Conservation (phyloP, 2,113 vertebrate genomes). For the Cottus gobio region DNA sequence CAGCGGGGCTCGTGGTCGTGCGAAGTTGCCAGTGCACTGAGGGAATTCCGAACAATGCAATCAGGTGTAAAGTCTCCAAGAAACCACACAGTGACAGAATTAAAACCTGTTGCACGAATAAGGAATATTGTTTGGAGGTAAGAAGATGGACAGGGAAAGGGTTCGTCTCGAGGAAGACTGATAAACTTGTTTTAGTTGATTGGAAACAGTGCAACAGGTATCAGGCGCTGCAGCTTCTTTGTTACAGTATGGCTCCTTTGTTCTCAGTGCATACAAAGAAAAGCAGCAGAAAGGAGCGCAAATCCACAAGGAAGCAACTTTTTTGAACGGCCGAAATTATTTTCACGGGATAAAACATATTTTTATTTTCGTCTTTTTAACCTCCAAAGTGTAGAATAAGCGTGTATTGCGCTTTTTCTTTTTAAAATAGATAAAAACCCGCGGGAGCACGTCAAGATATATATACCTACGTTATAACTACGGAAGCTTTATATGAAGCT, state of each 20-base stretch:
- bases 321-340: neutral
- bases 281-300: constrained; percentile 55
- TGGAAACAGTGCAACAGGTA: constrained; percentile 85
- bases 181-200: constrained; percentile 61
- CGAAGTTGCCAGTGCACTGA: constrained; percentile 62
- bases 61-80: constrained; percentile 79
- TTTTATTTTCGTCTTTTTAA: neutral
- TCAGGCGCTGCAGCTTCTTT: constrained; percentile 80
- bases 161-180: neutral
- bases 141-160: neutral
- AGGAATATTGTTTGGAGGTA: neutral
- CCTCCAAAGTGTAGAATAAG: constrained; percentile 7
- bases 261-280: constrained; percentile 78
- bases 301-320: constrained; percentile 53
- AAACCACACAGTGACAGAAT: constrained; percentile 45
- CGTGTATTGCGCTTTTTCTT: constrained; percentile 19
- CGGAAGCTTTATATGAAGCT: neutral
- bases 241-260: constrained; percentile 84
- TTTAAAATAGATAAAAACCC: constrained; percentile 6
- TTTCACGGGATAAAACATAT: neutral
- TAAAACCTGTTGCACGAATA: constrained; percentile 57
- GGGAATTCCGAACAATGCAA: constrained; percentile 72
- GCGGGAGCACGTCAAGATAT: neutral
- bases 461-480: neutral
- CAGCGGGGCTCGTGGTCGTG: constrained; percentile 7